These are phyloP conservation scores for Parauchenoglanis punctatus DNA, from an alignment of 2,797 vertebrate genomes.

Conservation along the genomic window DNA sequence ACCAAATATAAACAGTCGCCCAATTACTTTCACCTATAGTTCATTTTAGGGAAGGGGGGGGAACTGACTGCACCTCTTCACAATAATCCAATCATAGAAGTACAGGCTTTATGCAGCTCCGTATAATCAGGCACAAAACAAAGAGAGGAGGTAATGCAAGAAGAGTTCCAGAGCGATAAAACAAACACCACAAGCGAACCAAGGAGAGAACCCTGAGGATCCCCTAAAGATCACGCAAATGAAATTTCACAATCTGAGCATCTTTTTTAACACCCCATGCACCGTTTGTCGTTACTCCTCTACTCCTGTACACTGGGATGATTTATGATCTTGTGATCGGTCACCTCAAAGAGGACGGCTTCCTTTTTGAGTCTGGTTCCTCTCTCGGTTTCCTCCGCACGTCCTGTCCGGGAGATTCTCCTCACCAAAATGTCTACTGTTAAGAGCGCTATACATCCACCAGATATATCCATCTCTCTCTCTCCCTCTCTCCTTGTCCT, in stretches of 20 bases:
- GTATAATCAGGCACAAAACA: background rate
- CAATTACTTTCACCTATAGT: too few relatives aligned
- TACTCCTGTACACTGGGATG: background rate
- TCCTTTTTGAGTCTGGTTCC: background rate
- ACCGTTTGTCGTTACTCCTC: background rate
- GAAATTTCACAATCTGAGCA: background rate
- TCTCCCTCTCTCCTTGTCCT: background rate
- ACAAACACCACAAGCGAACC: slow-evolving; percentile 11
- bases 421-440: too few relatives aligned
- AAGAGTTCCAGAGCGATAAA: background rate
- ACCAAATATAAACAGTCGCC: background rate
- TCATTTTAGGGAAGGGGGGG: too few relatives aligned
- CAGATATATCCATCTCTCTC: background rate
- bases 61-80: background rate
- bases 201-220: slow-evolving; percentile 30
- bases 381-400: background rate
- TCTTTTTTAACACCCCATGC: background rate
- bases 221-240: slow-evolving; percentile 25
- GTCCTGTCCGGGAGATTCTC: background rate
- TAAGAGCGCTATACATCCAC: background rate
- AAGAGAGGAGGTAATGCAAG: background rate
- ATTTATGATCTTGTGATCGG: background rate
- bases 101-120: background rate
- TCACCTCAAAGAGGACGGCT: background rate
- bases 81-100: background rate